These are phyloP conservation scores for Sycophila texana DNA, from an alignment of 2,888 invertebrate species.

Conservation along the genomic window DNA sequence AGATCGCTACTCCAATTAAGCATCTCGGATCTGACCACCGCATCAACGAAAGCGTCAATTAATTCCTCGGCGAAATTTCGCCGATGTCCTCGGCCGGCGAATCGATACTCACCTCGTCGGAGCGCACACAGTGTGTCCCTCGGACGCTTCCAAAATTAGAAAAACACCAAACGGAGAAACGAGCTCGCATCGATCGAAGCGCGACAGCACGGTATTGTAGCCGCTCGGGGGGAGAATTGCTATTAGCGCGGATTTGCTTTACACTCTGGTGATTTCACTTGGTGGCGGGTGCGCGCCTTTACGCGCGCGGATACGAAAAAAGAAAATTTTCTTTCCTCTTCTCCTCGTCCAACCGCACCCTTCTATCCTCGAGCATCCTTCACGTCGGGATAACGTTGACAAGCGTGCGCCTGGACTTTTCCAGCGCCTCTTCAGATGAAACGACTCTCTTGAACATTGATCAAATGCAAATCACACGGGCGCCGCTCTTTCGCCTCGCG, in stretches of 20 bases:
- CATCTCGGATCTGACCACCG: too few relatives aligned
- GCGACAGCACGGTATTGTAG: too few relatives aligned
- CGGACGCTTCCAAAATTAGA: too few relatives aligned
- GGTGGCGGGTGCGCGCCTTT: conserved; percentile 31
- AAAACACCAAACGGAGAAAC: too few relatives aligned
- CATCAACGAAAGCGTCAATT: too few relatives aligned
- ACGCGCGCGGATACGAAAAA: neutral
- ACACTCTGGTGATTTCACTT: neutral
- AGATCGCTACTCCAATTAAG: too few relatives aligned
- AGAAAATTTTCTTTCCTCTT: neutral
- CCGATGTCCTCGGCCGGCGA: too few relatives aligned
- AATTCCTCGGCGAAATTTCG: too few relatives aligned
- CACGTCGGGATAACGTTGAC: neutral
- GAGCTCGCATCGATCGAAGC: too few relatives aligned
- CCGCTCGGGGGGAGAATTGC: too few relatives aligned
- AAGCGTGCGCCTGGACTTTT: neutral
- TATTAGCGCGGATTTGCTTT: conserved; percentile 13
- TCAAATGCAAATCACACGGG: conserved; percentile 28
- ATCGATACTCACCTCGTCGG: too few relatives aligned
- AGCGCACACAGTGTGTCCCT: too few relatives aligned
- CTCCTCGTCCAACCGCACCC: neutral
- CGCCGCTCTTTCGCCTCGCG: neutral
- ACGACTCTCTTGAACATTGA: conserved; percentile 42
- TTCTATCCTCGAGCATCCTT: neutral
- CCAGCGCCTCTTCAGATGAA: conserved; percentile 32